Percentiles rank a stretch among this genome's conserved stretches.
These are phyloP conservation scores for Grantiella picta DNA, from an alignment of 2,113 vertebrate genomes.

Conservation along the genomic window DNA sequence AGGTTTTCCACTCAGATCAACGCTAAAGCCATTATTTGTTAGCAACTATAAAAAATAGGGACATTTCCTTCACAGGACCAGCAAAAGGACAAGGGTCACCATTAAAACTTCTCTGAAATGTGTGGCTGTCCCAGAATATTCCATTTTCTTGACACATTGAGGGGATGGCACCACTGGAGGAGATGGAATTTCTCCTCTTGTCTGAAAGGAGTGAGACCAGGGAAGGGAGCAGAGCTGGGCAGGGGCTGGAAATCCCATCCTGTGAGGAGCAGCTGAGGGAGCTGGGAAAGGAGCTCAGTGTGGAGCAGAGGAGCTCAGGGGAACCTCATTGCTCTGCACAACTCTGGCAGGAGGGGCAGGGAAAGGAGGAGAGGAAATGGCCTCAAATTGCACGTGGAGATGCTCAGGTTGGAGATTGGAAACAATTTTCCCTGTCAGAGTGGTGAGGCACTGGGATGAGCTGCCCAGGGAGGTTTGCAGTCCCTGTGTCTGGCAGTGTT, in stretches of 20 bases:
- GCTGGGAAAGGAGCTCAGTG: background rate
- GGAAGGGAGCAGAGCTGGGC: background rate
- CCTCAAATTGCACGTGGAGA: background rate
- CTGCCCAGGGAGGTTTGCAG: background rate
- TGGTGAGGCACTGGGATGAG: background rate
- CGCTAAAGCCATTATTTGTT: background rate
- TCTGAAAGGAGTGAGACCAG: background rate
- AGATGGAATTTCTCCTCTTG: background rate
- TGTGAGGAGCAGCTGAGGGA: background rate
- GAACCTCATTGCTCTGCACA: background rate
- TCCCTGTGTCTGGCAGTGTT: background rate
- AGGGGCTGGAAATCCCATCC: background rate
- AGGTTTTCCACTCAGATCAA: background rate
- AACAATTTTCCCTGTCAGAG: too few species aligned
- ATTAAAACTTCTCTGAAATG: background rate
- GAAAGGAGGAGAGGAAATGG: background rate
- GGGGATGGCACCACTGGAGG: fast-evolving
- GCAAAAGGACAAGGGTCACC: background rate
- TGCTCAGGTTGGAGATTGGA: background rate
- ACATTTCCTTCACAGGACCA: background rate
- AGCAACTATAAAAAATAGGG: background rate
- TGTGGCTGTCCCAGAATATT: background rate
- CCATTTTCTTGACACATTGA: background rate
- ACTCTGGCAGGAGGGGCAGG: background rate
- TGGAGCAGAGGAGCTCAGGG: background rate